Conservation (phyloP, 2,888 invertebrate genomes). For the Scelioninae gen. 2 region DNA sequence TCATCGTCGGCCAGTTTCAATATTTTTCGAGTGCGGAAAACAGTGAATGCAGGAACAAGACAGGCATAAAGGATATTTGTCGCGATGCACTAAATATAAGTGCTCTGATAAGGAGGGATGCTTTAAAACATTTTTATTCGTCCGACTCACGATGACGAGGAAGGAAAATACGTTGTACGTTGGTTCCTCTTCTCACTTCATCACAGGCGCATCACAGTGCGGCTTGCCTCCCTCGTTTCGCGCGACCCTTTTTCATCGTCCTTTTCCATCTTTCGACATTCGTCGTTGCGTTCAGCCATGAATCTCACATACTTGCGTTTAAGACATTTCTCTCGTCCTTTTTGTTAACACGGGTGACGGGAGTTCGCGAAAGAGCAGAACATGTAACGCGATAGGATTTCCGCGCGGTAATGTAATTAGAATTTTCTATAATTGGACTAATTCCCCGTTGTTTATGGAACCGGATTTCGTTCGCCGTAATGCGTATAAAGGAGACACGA, state of each 20-base stretch:
- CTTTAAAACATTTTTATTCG: constrained; percentile 56
- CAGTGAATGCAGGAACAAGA: constrained; percentile 39
- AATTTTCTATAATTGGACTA: constrained; percentile 37
- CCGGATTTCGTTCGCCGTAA: constrained; percentile 10
- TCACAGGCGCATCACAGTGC: constrained; percentile 44
- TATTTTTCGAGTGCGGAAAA: constrained; percentile 43
- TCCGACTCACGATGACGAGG: constrained; percentile 36
- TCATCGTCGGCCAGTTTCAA: constrained; percentile 52
- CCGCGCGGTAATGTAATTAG: constrained; percentile 28
- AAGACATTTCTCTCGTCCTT: constrained; percentile 2
- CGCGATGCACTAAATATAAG: constrained; percentile 46
- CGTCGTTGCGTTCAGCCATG: constrained; percentile 25
- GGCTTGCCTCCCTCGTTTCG: constrained; percentile 61
- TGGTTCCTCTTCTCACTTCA: background rate
- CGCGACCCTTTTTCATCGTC: constrained; percentile 45
- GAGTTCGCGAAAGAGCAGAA: background rate
- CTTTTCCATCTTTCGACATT: constrained; percentile 40
- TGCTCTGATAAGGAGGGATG: constrained; percentile 49
- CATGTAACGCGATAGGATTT: constrained; percentile 2
- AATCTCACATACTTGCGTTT: constrained; percentile 12
- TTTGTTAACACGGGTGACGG: background rate
- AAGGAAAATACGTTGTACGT: constrained; percentile 39
- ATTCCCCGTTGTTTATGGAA: constrained; percentile 33
- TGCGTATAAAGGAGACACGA: constrained; percentile 34
- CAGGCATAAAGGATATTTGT: constrained; percentile 41